phyloP scores from a whole-genome alignment of 2,888 invertebrate species.

The Timema cristinae region DNA sequence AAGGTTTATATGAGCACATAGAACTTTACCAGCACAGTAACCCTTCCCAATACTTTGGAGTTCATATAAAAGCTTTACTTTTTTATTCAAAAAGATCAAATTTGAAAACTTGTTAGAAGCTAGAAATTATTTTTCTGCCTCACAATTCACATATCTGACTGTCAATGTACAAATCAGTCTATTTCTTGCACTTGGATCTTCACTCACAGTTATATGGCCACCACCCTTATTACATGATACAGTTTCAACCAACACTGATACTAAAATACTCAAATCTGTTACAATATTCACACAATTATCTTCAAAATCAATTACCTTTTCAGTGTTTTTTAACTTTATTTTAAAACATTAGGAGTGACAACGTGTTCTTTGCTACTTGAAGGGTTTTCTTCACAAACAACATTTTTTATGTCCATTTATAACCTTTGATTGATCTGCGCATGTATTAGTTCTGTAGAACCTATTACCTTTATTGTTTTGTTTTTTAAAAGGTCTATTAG shows the following conservation, averaged over 20 bases:
- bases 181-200: slow-evolving; percentile 1
- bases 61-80: not conserved
- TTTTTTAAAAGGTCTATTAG: too few relatives aligned
- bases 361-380: too few relatives aligned
- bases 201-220: not conserved
- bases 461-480: too few relatives aligned
- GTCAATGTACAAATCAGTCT: not conserved
- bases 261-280: not conserved
- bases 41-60: slow-evolving; percentile 8
- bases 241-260: not conserved
- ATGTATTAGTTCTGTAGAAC: too few relatives aligned
- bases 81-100: not conserved
- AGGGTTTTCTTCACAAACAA: too few relatives aligned
- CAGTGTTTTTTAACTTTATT: too few relatives aligned
- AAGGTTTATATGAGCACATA: slow-evolving; percentile 7
- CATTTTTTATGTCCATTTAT: too few relatives aligned
- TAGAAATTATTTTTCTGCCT: not conserved
- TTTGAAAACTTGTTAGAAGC: not conserved
- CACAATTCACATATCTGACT: not conserved
- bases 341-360: too few relatives aligned
- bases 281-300: not conserved
- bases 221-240: not conserved
- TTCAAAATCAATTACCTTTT: too few relatives aligned
- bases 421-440: too few relatives aligned
- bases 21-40: not conserved